phyloP scores from a whole-genome alignment of 2,797 vertebrate genomes.

The Mormyrops attenuatus region DNA sequence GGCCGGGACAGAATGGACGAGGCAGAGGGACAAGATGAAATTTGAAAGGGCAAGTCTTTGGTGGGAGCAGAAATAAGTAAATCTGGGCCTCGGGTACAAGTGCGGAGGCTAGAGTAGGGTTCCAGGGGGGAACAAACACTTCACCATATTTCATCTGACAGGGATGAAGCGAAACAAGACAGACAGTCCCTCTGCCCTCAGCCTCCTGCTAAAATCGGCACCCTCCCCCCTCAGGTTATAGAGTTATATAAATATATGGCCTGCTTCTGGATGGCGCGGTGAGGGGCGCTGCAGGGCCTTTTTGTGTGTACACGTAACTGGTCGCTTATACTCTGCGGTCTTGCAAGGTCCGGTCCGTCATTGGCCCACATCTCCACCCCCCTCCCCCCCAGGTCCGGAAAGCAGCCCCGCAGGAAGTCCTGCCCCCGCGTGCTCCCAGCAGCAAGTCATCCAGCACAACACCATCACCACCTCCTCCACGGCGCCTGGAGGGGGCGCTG shows the following conservation, averaged over 20 bases:
- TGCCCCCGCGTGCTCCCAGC: slow-evolving; percentile 82
- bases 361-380: slow-evolving; percentile 30
- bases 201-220: neutral
- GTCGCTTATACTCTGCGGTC: neutral
- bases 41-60: neutral
- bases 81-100: neutral
- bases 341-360: neutral
- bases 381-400: slow-evolving; percentile 82
- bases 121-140: neutral
- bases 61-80: neutral
- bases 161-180: neutral
- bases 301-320: neutral
- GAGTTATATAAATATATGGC: neutral
- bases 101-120: neutral
- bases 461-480: slow-evolving; percentile 97
- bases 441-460: slow-evolving; percentile 99
- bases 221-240: neutral
- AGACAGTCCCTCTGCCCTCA: neutral
- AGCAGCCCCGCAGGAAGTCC: slow-evolving; percentile 92
- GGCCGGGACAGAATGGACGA: neutral
- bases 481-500: slow-evolving; percentile 74
- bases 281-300: neutral
- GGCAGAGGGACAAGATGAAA: neutral
- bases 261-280: neutral
- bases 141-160: neutral